Evolutionary conservation across 2,888 invertebrate species (phyloP).

Genomic region (Megastigmus dorsalis): DNA sequence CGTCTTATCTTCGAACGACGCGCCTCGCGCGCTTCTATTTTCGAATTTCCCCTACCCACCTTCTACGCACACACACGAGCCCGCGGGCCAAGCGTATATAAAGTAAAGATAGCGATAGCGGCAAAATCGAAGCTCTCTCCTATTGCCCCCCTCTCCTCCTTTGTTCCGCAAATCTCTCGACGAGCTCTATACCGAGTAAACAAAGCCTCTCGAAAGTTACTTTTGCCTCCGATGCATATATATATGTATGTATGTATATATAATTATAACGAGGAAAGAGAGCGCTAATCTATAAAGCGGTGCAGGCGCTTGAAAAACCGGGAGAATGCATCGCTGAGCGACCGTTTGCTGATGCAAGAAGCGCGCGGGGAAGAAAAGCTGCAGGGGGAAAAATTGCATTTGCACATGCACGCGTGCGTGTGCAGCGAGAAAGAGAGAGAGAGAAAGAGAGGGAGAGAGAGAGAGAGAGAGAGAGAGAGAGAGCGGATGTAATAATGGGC

Average conservation of each 20-base stretch:
- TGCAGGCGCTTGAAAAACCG: background rate
- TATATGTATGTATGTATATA: background rate
- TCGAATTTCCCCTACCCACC: slow-evolving; percentile 17
- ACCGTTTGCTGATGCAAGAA: background rate
- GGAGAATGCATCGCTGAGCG: background rate
- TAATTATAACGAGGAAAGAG: background rate
- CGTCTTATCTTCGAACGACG: slow-evolving; percentile 32
- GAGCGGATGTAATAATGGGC: slow-evolving; percentile 38
- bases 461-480: background rate
- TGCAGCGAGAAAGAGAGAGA: background rate
- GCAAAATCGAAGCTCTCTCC: slow-evolving; percentile 12
- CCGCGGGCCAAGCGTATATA: background rate
- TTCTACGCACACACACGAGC: background rate
- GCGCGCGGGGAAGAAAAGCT: background rate
- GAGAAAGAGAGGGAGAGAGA: background rate
- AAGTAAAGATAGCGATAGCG: slow-evolving; percentile 25
- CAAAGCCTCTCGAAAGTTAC: background rate
- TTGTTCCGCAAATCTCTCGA: background rate
- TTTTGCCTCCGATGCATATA: background rate
- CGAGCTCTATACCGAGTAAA: slow-evolving; percentile 3
- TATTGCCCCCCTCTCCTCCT: background rate
- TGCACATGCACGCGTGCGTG: background rate
- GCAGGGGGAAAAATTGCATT: slow-evolving; percentile 14
- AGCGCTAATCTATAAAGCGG: background rate
- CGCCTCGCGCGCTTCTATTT: slow-evolving; percentile 41